A percentile compares a stretch with the other conserved stretches of the same genome.
Evolutionary conservation across 2,113 vertebrate species (phyloP).

Genomic region (Mormoops blainvillei): DNA sequence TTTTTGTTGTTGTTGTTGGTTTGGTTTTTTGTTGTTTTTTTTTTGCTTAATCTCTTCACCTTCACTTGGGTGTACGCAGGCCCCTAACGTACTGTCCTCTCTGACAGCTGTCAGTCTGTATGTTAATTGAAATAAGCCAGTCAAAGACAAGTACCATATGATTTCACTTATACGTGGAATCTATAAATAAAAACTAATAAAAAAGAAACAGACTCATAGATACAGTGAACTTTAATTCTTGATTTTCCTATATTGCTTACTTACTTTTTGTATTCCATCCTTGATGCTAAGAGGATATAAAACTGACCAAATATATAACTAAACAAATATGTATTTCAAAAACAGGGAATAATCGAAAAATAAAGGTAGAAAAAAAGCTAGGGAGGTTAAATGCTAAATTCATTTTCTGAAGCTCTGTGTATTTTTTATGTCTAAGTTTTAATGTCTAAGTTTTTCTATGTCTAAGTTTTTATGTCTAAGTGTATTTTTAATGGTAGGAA

Average conservation of each 20-base stretch:
- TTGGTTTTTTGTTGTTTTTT: background rate
- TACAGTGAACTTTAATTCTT: background rate
- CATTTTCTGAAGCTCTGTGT: background rate
- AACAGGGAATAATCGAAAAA: background rate
- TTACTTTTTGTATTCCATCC: background rate
- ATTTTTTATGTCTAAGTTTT: slow-evolving; percentile 28
- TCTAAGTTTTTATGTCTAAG: no score
- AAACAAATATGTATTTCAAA: background rate
- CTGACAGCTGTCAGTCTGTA: background rate
- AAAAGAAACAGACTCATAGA: background rate
- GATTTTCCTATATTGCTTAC: background rate
- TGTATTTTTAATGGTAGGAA: no score
- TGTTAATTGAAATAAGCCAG: background rate
- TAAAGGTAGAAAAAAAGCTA: background rate
- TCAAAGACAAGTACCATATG: background rate
- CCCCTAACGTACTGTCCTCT: background rate
- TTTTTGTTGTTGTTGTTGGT: background rate
- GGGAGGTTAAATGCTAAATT: background rate
- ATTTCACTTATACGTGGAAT: background rate
- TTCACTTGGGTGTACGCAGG: no score
- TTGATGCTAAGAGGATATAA: background rate
- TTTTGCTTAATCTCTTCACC: background rate
- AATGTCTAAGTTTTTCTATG: slow-evolving; percentile 26
- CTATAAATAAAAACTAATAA: background rate
- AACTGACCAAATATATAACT: slow-evolving; percentile 14